phyloP scores from a whole-genome alignment of 2,113 vertebrate genomes.

The Odontesthes bonariensis region DNA sequence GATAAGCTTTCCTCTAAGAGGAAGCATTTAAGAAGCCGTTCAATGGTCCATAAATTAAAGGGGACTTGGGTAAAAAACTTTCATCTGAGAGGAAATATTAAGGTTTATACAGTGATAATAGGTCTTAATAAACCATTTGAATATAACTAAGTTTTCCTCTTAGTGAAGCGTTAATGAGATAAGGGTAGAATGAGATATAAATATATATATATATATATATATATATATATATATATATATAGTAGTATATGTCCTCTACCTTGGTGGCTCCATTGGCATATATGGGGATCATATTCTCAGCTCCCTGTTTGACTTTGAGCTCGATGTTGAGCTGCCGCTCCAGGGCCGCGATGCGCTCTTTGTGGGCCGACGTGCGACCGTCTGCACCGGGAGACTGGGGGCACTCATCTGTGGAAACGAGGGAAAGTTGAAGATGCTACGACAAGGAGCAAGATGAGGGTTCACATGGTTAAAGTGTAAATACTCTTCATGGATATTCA shows the following conservation, averaged over 20 bases:
- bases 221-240: no score
- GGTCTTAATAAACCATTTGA: no score
- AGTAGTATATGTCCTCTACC: slow-evolving; percentile 77
- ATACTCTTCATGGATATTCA: slow-evolving; percentile 10
- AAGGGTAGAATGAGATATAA: no score
- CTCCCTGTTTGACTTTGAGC: slow-evolving; percentile 92
- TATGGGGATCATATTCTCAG: slow-evolving; percentile 93
- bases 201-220: no score
- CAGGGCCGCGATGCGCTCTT: slow-evolving; percentile 86
- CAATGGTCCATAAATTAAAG: no score
- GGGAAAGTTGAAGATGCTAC: slow-evolving; percentile 20
- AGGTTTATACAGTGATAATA: no score
- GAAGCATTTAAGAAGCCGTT: no score
- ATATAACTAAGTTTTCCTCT: no score
- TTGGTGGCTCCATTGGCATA: slow-evolving; percentile 90
- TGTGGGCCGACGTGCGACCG: slow-evolving; percentile 79
- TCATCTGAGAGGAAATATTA: no score
- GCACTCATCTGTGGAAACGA: slow-evolving; percentile 80
- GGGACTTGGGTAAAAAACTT: no score
- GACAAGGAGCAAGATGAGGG: slow-evolving; percentile 29
- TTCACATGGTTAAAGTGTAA: slow-evolving; percentile 33
- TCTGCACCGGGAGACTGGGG: slow-evolving; percentile 84
- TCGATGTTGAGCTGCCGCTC: slow-evolving; percentile 93
- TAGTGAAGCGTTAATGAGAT: no score
- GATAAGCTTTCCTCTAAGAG: no score